Percentiles rank a stretch among this genome's conserved stretches.
These are phyloP conservation scores for Enteromius thamalakanensis DNA, from an alignment of 2,797 vertebrate genomes.

Conservation along the genomic window DNA sequence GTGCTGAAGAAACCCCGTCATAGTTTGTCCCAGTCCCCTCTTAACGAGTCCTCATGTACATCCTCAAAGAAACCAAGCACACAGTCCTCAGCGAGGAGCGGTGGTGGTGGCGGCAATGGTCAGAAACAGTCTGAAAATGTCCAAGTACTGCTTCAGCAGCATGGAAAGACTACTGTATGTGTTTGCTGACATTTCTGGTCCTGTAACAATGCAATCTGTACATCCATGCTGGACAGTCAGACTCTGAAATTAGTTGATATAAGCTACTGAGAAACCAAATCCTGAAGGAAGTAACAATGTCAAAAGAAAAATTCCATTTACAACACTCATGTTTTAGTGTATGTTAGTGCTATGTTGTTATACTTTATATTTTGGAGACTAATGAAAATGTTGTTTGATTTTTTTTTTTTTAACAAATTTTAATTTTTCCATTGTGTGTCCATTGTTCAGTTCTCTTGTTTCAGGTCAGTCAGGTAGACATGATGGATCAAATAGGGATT, in stretches of 20 bases:
- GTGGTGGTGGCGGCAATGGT: conserved; percentile 73
- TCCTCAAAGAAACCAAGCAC: conserved; percentile 73
- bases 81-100: conserved; percentile 74
- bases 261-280: conserved; percentile 58
- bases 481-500: conserved; percentile 36
- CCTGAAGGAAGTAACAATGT: conserved; percentile 38
- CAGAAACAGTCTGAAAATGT: conserved; percentile 83
- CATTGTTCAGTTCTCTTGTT: conserved; percentile 38
- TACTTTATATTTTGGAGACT: conserved; percentile 40
- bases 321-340: conserved; percentile 15
- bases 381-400: conserved; percentile 36
- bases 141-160: conserved; percentile 83
- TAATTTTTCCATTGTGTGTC: conserved; percentile 13
- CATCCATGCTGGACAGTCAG: conserved; percentile 30
- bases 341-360: conserved; percentile 32
- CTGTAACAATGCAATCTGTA: conserved; percentile 22
- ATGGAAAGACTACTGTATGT: conserved; percentile 87
- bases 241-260: conserved; percentile 46
- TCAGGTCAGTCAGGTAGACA: conserved; percentile 46
- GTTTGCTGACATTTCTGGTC: conserved; percentile 78
- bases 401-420: conserved; percentile 12
- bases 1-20: conserved; percentile 83
- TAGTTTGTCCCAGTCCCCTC: conserved; percentile 69
- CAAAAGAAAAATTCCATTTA: conserved; percentile 34
- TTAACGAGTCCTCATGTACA: conserved; percentile 68